phyloP scores from a whole-genome alignment of 2,113 vertebrate species.

The Rynchops niger region DNA sequence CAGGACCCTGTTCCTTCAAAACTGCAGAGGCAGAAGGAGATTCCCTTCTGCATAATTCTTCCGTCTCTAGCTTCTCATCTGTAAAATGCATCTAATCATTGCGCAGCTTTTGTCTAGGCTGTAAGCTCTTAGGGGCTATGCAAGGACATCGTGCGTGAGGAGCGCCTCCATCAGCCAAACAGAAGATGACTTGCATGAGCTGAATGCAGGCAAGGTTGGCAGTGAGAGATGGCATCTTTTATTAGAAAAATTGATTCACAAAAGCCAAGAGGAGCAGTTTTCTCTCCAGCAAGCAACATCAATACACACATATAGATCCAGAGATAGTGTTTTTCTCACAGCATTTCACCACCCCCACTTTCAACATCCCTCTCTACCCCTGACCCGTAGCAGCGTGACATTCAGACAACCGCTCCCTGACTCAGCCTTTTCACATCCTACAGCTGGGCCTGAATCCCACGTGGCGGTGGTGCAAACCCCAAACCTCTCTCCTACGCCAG shows the following conservation, averaged over 20 bases:
- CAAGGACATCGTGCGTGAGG: rapidly evolving
- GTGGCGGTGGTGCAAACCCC: not conserved
- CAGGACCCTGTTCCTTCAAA: not conserved
- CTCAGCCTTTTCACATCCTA: not conserved
- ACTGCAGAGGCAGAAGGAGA: not conserved
- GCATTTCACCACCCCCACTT: not conserved
- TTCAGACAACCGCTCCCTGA: not conserved
- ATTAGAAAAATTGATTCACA: slow-evolving; percentile 17
- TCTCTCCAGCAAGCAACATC: not conserved
- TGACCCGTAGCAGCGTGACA: not conserved
- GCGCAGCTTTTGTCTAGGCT: not conserved
- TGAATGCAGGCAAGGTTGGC: not conserved
- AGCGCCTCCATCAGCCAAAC: not conserved
- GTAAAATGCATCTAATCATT: not conserved
- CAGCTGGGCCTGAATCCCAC: not conserved
- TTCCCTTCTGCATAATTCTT: not conserved
- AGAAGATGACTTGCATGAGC: not conserved
- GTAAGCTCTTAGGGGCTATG: not conserved
- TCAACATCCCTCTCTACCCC: not conserved
- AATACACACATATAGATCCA: not conserved
- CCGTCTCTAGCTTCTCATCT: not conserved
- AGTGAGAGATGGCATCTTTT: slow-evolving; percentile 12
- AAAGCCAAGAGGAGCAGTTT: not conserved
- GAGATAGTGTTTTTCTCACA: not conserved
- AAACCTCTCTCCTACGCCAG: not conserved